Evolutionary conservation across 1,140 invertebrate species (phyloP).

Genomic region (Asbolus verrucosus): DNA sequence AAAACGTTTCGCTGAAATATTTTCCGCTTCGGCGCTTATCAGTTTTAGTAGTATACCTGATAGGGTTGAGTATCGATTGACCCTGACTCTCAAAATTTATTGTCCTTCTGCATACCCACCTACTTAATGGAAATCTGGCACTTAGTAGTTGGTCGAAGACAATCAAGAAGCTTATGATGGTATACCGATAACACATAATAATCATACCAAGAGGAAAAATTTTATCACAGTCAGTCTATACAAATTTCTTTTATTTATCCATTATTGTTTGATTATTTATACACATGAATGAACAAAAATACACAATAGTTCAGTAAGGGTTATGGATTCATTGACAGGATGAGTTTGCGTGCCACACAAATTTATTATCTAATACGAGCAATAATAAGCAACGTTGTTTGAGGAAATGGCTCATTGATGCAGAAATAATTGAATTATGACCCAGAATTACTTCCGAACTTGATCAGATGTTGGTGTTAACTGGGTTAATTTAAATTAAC

Average conservation of each 20-base stretch:
- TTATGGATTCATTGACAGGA: slow-evolving; percentile 8
- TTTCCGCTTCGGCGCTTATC: slow-evolving; percentile 31
- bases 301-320: no score
- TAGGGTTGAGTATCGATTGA: slow-evolving; percentile 35
- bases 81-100: slow-evolving; percentile 17
- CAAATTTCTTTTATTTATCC: no score
- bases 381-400: slow-evolving; percentile 33
- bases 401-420: slow-evolving; percentile 34
- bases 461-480: slow-evolving; percentile 34
- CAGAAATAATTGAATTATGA: slow-evolving; percentile 35
- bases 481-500: slow-evolving; percentile 35
- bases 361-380: slow-evolving; percentile 34
- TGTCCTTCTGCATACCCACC: slow-evolving; percentile 15
- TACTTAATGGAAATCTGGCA: slow-evolving; percentile 17
- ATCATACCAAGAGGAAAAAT: neutral
- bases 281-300: no score
- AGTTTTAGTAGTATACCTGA: slow-evolving; percentile 23
- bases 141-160: slow-evolving; percentile 3
- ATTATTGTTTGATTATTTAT: no score
- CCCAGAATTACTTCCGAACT: slow-evolving; percentile 24
- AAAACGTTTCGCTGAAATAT: slow-evolving; percentile 30
- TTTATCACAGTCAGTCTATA: no score
- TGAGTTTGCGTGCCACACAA: slow-evolving; percentile 12
- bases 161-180: neutral
- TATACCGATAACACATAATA: slow-evolving; percentile 4